phyloP scores from a whole-genome alignment of 2,888 invertebrate genomes.

The Clistopyga incitator region DNA sequence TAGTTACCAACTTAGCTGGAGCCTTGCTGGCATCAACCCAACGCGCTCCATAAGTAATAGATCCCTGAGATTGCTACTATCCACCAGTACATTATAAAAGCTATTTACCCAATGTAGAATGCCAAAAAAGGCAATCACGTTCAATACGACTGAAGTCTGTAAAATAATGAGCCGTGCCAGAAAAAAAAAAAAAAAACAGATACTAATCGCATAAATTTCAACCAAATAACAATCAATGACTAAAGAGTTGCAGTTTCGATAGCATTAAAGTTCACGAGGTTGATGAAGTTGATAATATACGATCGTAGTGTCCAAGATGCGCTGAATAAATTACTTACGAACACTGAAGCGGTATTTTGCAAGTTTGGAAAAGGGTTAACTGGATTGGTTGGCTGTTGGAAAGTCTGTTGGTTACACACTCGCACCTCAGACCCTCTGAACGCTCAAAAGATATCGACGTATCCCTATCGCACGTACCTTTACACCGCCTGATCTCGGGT shows the following conservation, averaged over 20 bases:
- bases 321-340: conserved; percentile 45
- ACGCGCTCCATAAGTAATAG: no score
- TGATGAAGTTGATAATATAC: no score
- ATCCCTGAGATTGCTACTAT: no score
- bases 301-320: conserved; percentile 22
- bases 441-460: conserved; percentile 68
- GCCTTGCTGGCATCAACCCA: no score
- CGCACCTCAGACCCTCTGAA: conserved; percentile 9
- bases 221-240: not conserved
- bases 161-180: no score
- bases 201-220: not conserved
- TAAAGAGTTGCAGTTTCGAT: not conserved
- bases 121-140: no score
- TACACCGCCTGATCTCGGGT: conserved; percentile 42
- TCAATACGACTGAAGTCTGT: no score
- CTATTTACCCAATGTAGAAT: no score
- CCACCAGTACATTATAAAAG: no score
- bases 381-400: conserved; percentile 28
- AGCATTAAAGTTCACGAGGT: not conserved
- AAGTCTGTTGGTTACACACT: conserved; percentile 43
- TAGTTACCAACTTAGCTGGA: no score
- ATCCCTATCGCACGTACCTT: conserved; percentile 70
- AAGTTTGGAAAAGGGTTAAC: not conserved
- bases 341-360: not conserved
- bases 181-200: not conserved